Evolutionary conservation across 1,140 invertebrate species (phyloP).

Genomic region (Euborellia annulipes): DNA sequence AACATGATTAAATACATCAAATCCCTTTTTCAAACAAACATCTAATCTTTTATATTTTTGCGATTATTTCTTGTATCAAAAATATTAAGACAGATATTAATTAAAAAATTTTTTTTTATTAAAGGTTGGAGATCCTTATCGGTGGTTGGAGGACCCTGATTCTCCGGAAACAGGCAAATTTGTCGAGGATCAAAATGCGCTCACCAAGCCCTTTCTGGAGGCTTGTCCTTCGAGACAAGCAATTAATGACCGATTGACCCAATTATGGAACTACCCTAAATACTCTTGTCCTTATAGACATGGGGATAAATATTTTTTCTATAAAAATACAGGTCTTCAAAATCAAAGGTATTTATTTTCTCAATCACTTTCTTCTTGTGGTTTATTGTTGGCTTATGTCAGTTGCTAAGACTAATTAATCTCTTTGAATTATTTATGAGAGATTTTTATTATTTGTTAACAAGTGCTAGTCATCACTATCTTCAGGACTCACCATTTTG

Average conservation of each 20-base stretch:
- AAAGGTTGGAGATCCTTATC: slow-evolving; percentile 81
- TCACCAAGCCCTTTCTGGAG: slow-evolving; percentile 74
- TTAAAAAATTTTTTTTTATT: slow-evolving; percentile 15
- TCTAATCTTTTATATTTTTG: too few species aligned
- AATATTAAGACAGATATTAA: too few species aligned
- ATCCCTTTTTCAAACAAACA: too few species aligned
- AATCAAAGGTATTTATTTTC: slow-evolving; percentile 76
- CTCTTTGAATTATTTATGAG: too few species aligned
- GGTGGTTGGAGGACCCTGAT: slow-evolving; percentile 95
- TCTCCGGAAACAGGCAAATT: slow-evolving; percentile 80
- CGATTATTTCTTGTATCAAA: too few species aligned
- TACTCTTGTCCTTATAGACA: slow-evolving; percentile 72
- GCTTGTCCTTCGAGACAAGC: slow-evolving; percentile 52
- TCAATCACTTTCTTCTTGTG: too few species aligned
- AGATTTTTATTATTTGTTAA: too few species aligned
- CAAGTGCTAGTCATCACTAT: too few species aligned
- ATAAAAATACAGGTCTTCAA: slow-evolving; percentile 88
- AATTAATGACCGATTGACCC: slow-evolving; percentile 61
- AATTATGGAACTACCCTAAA: slow-evolving; percentile 93
- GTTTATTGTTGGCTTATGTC: too few species aligned
- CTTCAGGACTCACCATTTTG: too few species aligned
- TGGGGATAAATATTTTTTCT: slow-evolving; percentile 82
- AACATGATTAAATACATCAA: too few species aligned
- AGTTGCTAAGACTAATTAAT: too few species aligned
- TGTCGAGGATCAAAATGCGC: slow-evolving; percentile 79